Evolutionary conservation across 2,888 invertebrate genomes (phyloP).

Genomic region (Cyaniris semiargus): DNA sequence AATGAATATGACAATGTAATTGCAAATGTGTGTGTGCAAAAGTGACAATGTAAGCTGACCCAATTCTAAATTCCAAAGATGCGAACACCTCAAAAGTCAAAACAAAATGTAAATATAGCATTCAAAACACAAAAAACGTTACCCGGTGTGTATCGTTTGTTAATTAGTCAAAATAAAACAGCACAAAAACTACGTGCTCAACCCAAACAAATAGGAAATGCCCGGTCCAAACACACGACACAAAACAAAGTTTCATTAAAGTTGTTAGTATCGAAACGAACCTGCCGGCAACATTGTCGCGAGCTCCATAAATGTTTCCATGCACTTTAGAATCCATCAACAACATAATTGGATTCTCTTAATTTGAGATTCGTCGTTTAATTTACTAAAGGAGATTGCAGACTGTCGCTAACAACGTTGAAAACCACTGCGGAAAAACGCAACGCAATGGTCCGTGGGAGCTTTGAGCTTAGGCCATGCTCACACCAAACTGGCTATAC

Average conservation of each 20-base stretch:
- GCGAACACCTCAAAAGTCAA: too few species aligned
- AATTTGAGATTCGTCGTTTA: slow-evolving; percentile 53
- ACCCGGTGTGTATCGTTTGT: neutral
- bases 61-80: too few species aligned
- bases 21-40: too few species aligned
- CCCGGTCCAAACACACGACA: neutral
- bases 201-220: slow-evolving; percentile 4
- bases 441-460: neutral
- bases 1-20: too few species aligned
- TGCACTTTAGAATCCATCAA: slow-evolving; percentile 54
- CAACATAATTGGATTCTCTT: slow-evolving; percentile 59
- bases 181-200: neutral
- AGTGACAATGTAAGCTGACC: too few species aligned
- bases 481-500: too few species aligned
- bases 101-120: neutral
- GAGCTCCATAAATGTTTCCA: slow-evolving; percentile 42
- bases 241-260: slow-evolving; percentile 38
- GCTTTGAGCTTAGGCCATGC: too few species aligned
- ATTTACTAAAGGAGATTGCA: slow-evolving; percentile 40
- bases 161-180: neutral
- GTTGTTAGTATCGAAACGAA: slow-evolving; percentile 37
- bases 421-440: neutral
- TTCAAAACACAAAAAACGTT: neutral
- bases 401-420: neutral
- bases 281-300: slow-evolving; percentile 38